A percentile compares a stretch with the other conserved stretches of the same genome.
Evolutionary conservation across 2,888 invertebrate genomes (phyloP).

Genomic region (Suillia variegata): DNA sequence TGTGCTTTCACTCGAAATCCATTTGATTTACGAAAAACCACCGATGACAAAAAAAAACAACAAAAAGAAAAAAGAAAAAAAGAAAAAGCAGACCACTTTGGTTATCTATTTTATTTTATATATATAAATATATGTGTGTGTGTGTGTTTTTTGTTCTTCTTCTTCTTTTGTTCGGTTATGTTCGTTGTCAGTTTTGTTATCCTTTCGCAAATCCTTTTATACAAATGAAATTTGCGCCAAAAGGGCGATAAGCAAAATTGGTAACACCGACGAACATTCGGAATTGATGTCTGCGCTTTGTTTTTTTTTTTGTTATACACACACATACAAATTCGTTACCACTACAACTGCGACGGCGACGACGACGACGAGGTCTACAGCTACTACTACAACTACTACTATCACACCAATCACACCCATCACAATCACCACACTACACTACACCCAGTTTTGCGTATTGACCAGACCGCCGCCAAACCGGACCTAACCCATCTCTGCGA

Average conservation of each 20-base stretch:
- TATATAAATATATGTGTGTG: no score
- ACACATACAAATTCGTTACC: no score
- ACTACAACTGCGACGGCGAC: neutral
- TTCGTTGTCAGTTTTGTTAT: slow-evolving; percentile 54
- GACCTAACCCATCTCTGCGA: neutral
- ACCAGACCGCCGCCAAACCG: no score
- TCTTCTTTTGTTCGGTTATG: slow-evolving; percentile 44
- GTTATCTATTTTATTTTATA: slow-evolving; percentile 17
- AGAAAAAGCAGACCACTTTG: neutral
- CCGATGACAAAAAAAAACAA: no score
- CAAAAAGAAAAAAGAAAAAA: slow-evolving; percentile 4
- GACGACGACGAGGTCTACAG: neutral
- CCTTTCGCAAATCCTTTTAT: slow-evolving; percentile 55
- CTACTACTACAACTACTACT: neutral
- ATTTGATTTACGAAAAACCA: slow-evolving; percentile 14
- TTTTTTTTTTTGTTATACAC: neutral
- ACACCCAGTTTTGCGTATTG: no score
- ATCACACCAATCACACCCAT: neutral
- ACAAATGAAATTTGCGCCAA: slow-evolving; percentile 53
- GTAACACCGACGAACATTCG: neutral
- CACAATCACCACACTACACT: neutral
- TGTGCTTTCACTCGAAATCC: slow-evolving; percentile 3
- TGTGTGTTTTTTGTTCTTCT: slow-evolving; percentile 22
- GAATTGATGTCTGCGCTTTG: neutral
- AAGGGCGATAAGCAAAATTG: slow-evolving; percentile 47